Conservation (phyloP, 2,113 vertebrate species). For the Catharus fuscescens region DNA sequence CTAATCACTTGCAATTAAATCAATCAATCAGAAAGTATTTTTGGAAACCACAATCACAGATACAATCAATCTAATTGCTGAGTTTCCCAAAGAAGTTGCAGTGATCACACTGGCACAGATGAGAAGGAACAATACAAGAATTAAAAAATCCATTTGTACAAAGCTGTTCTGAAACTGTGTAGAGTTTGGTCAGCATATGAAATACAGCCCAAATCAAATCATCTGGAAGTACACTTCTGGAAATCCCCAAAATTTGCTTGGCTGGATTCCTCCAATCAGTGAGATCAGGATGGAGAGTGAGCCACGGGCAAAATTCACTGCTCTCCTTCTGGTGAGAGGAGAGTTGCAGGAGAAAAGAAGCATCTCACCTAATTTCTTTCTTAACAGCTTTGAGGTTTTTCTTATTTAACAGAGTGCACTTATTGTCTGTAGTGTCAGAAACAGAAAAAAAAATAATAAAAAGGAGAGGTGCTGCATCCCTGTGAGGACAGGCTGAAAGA, state of each 20-base stretch:
- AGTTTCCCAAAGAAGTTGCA: neutral
- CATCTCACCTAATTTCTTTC: neutral
- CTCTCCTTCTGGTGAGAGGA: neutral
- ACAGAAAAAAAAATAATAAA: neutral
- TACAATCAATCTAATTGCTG: constrained; percentile 5
- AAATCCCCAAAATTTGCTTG: accelerated
- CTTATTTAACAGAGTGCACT: neutral
- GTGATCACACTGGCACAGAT: neutral
- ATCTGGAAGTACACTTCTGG: accelerated
- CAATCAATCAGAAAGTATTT: constrained; percentile 51
- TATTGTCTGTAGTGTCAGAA: neutral
- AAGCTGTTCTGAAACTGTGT: accelerated
- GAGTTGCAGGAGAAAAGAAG: neutral
- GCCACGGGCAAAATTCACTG: accelerated
- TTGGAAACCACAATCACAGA: neutral
- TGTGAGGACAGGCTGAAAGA: neutral
- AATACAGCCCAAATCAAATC: neutral
- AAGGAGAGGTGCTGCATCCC: neutral
- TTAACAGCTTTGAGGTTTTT: neutral
- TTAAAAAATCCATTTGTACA: neutral
- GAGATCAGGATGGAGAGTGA: neutral
- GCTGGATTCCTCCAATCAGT: accelerated
- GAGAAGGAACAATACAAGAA: neutral
- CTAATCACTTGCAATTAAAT: constrained; percentile 53
- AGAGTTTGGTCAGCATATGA: neutral